phyloP scores from a whole-genome alignment of 1,140 invertebrate species.

The Choristoneura fumiferana region DNA sequence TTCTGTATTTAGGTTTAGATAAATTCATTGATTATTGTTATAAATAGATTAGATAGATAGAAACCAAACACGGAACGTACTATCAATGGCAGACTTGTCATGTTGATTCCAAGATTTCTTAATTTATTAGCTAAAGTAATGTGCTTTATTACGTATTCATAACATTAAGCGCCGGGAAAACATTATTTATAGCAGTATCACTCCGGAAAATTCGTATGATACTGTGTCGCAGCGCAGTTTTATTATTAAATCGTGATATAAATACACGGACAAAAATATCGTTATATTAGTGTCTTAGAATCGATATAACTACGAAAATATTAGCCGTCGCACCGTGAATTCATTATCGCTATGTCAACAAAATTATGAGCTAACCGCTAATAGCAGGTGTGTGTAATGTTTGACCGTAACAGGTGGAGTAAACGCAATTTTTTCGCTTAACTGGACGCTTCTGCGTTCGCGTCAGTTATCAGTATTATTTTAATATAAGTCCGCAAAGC shows the following conservation, averaged over 20 bases:
- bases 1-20: background rate
- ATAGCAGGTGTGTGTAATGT: slow-evolving; percentile 37
- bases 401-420: background rate
- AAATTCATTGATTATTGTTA: slow-evolving; percentile 1
- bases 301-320: slow-evolving; percentile 66
- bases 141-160: slow-evolving; percentile 32
- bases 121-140: slow-evolving; percentile 41
- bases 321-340: slow-evolving; percentile 47
- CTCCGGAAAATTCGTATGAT: background rate
- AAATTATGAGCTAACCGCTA: slow-evolving; percentile 60
- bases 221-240: background rate
- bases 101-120: slow-evolving; percentile 44
- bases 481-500: background rate
- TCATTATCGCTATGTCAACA: slow-evolving; percentile 55
- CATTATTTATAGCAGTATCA: background rate
- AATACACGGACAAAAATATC: slow-evolving; percentile 24
- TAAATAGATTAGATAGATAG: too few relatives aligned
- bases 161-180: slow-evolving; percentile 11
- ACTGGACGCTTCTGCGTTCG: background rate
- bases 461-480: background rate
- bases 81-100: slow-evolving; percentile 59
- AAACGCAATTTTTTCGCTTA: slow-evolving; percentile 1
- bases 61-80: slow-evolving; percentile 29
- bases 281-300: slow-evolving; percentile 45
- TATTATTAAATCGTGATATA: slow-evolving; percentile 19